Evolutionary conservation across 2,113 vertebrate species (phyloP).

Genomic region (Deroptyus accipitrinus): DNA sequence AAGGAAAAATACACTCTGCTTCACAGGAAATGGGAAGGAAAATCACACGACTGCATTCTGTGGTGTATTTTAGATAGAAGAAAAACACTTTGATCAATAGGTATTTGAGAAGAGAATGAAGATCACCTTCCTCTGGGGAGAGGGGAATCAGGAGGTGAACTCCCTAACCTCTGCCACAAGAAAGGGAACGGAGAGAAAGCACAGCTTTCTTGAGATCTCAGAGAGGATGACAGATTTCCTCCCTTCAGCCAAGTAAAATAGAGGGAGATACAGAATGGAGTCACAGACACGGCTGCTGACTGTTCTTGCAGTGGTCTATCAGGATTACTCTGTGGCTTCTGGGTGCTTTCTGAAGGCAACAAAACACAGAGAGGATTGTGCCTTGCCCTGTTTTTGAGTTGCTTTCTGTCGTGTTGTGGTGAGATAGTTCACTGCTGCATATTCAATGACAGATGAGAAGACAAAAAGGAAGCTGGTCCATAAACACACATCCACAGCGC

Average conservation of each 20-base stretch:
- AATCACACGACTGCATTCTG: neutral
- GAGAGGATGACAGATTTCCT: neutral
- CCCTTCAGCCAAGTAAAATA: neutral
- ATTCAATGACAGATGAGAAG: conserved; percentile 89
- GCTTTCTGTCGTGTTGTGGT: conserved; percentile 83
- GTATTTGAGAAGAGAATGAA: neutral
- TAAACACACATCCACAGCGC: conserved; percentile 88
- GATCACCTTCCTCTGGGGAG: neutral
- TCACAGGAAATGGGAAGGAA: neutral
- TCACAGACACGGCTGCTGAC: neutral
- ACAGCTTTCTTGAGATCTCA: neutral
- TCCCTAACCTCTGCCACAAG: neutral
- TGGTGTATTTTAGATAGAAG: neutral
- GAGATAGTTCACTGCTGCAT: conserved; percentile 90
- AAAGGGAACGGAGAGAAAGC: neutral
- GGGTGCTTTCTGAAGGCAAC: neutral
- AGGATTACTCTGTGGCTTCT: neutral
- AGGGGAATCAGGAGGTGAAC: neutral
- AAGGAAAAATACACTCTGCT: neutral
- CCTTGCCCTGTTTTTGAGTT: conserved; percentile 71
- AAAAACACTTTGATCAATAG: neutral
- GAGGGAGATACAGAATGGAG: neutral
- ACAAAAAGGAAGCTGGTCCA: conserved; percentile 93
- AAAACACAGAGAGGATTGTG: conserved; percentile 31
- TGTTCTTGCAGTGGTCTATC: neutral